These are phyloP conservation scores for Panopea generosa DNA, from an alignment of 2,888 invertebrate species.

Conservation along the genomic window DNA sequence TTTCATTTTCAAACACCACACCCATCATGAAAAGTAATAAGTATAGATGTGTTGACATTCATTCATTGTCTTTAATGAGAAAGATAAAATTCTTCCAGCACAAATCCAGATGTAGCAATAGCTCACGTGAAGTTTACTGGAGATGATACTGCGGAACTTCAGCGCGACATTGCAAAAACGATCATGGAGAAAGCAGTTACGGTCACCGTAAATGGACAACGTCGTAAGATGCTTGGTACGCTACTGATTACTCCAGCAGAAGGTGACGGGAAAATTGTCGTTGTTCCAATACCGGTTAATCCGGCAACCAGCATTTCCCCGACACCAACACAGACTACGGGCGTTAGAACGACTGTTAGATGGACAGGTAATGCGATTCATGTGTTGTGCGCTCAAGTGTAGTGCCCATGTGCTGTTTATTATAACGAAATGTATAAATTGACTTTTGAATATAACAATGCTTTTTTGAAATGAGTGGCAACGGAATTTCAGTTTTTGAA, in stretches of 20 bases:
- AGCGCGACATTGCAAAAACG: slow-evolving; percentile 51
- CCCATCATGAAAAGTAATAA: too few species aligned
- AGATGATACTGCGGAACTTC: slow-evolving; percentile 49
- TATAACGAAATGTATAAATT: too few species aligned
- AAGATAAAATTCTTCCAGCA: too few species aligned
- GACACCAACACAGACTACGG: slow-evolving; percentile 30
- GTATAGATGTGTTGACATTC: too few species aligned
- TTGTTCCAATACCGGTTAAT: slow-evolving; percentile 56
- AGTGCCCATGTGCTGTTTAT: background rate
- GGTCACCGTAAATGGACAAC: slow-evolving; percentile 55
- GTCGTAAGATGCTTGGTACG: slow-evolving; percentile 66
- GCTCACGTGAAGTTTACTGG: slow-evolving; percentile 65
- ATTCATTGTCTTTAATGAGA: too few species aligned
- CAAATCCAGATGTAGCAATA: slow-evolving; percentile 52
- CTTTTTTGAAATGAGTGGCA: too few species aligned
- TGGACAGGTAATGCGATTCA: slow-evolving; percentile 26
- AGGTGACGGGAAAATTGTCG: slow-evolving; percentile 50
- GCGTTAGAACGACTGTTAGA: background rate
- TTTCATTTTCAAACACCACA: too few species aligned
- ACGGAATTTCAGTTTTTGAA: too few species aligned
- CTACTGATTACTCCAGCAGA: slow-evolving; percentile 62
- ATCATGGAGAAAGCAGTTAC: slow-evolving; percentile 61
- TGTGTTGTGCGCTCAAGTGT: background rate
- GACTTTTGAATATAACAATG: too few species aligned
- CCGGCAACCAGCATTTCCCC: slow-evolving; percentile 48